These are phyloP conservation scores for Altica lythri DNA, from an alignment of 2,888 invertebrate genomes.

Conservation along the genomic window DNA sequence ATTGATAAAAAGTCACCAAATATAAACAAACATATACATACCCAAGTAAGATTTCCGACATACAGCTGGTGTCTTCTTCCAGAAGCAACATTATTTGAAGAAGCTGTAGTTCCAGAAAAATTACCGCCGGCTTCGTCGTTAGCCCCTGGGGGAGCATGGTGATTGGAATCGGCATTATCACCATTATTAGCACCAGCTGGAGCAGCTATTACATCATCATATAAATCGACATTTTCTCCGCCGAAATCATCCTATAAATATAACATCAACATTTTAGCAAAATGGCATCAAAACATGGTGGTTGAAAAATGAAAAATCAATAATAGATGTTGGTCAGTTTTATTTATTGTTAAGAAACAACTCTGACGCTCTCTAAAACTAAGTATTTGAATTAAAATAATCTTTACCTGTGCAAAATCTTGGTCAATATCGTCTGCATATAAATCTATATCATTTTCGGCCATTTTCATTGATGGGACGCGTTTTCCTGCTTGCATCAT, in stretches of 20 bases:
- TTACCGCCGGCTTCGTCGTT: constrained; percentile 71
- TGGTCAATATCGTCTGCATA: constrained; percentile 96
- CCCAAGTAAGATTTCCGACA: constrained; percentile 98
- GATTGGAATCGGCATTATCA: constrained; percentile 63
- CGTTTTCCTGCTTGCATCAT: constrained; percentile 26
- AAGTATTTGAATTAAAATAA: no score
- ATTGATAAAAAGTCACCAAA: no score
- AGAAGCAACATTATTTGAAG: constrained; percentile 69
- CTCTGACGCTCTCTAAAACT: no score
- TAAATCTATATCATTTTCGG: constrained; percentile 96
- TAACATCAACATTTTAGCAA: neutral
- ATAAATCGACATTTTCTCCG: constrained; percentile 88
- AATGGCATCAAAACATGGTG: constrained; percentile 18
- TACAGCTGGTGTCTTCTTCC: constrained; percentile 89
- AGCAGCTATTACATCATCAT: constrained; percentile 92
- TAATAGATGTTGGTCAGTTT: neutral
- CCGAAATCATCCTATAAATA: constrained; percentile 75
- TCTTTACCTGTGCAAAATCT: constrained; percentile 79
- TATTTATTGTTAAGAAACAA: neutral
- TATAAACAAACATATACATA: constrained; percentile 62
- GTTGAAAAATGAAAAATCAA: constrained; percentile 13
- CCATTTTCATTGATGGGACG: constrained; percentile 66
- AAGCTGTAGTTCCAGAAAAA: constrained; percentile 64
- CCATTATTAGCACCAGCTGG: constrained; percentile 68
- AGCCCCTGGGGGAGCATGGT: constrained; percentile 61